These are phyloP conservation scores for Falco naumanni DNA, from an alignment of 2,797 vertebrate genomes.

Conservation along the genomic window DNA sequence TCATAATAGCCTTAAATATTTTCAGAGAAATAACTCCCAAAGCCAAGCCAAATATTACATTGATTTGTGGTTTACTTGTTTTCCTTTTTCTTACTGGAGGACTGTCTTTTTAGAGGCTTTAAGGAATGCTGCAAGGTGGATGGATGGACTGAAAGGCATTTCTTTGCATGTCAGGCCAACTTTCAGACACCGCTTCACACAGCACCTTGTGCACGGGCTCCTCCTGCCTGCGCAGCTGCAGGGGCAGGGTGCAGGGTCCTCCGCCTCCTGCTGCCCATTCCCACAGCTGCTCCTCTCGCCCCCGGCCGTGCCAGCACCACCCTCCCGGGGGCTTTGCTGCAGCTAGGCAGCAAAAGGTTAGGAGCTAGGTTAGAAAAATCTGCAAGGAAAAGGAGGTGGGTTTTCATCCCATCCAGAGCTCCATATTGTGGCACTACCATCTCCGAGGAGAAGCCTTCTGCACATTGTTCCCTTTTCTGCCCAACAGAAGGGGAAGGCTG, in stretches of 20 bases:
- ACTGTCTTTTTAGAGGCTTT: neutral
- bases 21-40: conserved; percentile 38
- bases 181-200: neutral
- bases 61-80: conserved; percentile 58
- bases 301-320: fast-evolving
- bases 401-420: neutral
- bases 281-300: neutral
- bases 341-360: no score
- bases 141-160: neutral
- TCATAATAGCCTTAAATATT: conserved; percentile 44
- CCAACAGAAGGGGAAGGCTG: neutral
- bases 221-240: neutral
- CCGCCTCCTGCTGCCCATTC: neutral
- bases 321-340: neutral
- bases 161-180: neutral
- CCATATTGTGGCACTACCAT: fast-evolving
- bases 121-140: conserved; percentile 22
- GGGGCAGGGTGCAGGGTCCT: neutral
- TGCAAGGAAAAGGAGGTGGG: neutral
- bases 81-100: conserved; percentile 24
- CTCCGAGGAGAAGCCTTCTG: neutral
- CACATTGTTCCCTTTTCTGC: neutral
- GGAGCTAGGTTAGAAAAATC: neutral
- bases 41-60: conserved; percentile 48
- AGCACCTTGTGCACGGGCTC: neutral